phyloP scores from a whole-genome alignment of 2,888 invertebrate species.

The Coronaproctus castanopsis region DNA sequence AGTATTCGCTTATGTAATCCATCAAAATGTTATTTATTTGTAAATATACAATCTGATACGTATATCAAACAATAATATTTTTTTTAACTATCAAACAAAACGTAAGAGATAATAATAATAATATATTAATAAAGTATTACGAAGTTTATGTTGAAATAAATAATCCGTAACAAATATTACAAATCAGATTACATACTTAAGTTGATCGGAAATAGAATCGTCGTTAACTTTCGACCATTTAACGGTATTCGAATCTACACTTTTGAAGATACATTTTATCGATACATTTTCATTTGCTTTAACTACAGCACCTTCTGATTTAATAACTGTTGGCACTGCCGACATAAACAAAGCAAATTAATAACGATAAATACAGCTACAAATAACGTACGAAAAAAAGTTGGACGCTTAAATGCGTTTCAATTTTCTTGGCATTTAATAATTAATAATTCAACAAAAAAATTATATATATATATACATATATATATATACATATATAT shows the following conservation, averaged over 20 bases:
- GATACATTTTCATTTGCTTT: background rate
- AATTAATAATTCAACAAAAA: too few species aligned
- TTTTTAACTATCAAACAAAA: too few species aligned
- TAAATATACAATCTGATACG: too few species aligned
- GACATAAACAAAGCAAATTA: too few species aligned
- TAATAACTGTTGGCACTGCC: background rate
- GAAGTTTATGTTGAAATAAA: too few species aligned
- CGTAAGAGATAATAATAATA: too few species aligned
- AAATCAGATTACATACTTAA: background rate
- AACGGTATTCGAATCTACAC: background rate
- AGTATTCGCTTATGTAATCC: too few species aligned
- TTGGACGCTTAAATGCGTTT: background rate
- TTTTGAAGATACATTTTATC: background rate
- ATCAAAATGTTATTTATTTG: too few species aligned
- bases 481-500: background rate
- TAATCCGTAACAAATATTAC: too few species aligned
- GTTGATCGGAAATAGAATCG: background rate
- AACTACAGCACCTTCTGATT: background rate
- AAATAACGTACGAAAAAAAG: background rate
- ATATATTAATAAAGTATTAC: background rate
- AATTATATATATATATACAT: background rate
- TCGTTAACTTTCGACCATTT: background rate
- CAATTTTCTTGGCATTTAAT: too few species aligned
- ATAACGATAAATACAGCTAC: background rate
- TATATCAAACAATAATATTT: too few species aligned